phyloP scores from a whole-genome alignment of 1,140 invertebrate genomes.

The Caerostris extrusa region DNA sequence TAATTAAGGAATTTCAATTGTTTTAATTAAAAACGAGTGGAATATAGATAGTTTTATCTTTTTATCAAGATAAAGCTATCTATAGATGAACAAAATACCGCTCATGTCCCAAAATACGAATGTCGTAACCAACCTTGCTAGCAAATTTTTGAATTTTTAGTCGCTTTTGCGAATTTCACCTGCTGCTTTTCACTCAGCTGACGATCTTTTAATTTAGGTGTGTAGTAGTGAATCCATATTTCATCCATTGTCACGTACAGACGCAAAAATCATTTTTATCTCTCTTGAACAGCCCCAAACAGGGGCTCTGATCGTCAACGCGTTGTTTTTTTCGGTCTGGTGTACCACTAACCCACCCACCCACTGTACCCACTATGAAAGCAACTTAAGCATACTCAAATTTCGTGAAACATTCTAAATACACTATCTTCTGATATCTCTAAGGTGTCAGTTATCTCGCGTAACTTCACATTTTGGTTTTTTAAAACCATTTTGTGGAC shows the following conservation, averaged over 20 bases:
- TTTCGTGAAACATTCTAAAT: slow-evolving; percentile 44
- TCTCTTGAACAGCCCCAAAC: too few relatives aligned
- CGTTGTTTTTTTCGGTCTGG: too few relatives aligned
- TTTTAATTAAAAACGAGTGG: too few relatives aligned
- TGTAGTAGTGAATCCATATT: too few relatives aligned
- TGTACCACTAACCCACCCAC: too few relatives aligned
- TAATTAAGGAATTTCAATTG: too few relatives aligned
- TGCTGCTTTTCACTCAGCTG: not conserved
- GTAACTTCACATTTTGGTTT: not conserved
- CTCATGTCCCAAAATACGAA: not conserved
- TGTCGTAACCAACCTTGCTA: slow-evolving; percentile 12
- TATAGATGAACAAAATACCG: too few relatives aligned
- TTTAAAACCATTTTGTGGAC: not conserved
- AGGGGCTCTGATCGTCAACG: too few relatives aligned
- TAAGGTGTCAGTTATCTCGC: slow-evolving; percentile 54
- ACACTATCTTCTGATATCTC: slow-evolving; percentile 57
- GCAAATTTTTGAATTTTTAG: not conserved
- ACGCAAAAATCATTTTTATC: too few relatives aligned
- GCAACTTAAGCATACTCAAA: not conserved
- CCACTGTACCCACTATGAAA: not conserved
- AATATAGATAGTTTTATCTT: too few relatives aligned
- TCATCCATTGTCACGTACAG: too few relatives aligned
- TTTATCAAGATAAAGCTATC: too few relatives aligned
- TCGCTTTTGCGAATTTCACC: not conserved
- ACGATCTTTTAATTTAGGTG: not conserved